phyloP scores from a whole-genome alignment of 1,140 invertebrate genomes.

The Drosophila pruinosa region DNA sequence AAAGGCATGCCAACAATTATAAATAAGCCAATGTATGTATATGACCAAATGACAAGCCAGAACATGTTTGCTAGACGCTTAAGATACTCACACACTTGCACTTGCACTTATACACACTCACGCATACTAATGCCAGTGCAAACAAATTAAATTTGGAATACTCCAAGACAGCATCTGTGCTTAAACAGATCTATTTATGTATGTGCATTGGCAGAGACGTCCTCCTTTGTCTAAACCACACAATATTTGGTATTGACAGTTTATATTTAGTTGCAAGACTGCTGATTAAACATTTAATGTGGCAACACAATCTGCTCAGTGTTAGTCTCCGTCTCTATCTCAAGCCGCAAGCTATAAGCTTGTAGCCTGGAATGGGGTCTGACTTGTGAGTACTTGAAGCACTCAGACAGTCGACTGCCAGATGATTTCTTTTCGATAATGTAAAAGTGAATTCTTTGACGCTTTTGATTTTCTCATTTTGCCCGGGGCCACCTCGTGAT shows the following conservation, averaged over 20 bases:
- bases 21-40: slow-evolving; percentile 60
- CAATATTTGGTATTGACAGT: slow-evolving; percentile 71
- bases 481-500: slow-evolving; percentile 10
- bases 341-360: not conserved
- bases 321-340: not conserved
- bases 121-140: slow-evolving; percentile 5
- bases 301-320: not conserved
- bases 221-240: slow-evolving; percentile 18
- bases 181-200: slow-evolving; percentile 32
- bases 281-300: slow-evolving; percentile 70
- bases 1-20: slow-evolving; percentile 45
- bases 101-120: slow-evolving; percentile 2
- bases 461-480: slow-evolving; percentile 24
- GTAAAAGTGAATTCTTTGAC: slow-evolving; percentile 34
- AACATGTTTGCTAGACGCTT: slow-evolving; percentile 23
- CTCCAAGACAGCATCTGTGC: slow-evolving; percentile 20
- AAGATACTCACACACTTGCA: slow-evolving; percentile 23
- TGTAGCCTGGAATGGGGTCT: not conserved
- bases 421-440: slow-evolving; percentile 24
- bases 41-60: slow-evolving; percentile 30
- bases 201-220: slow-evolving; percentile 8
- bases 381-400: slow-evolving; percentile 1
- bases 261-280: slow-evolving; percentile 38
- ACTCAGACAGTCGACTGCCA: not conserved
- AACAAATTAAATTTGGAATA: slow-evolving; percentile 33